These are phyloP conservation scores for Sphaeridia pumilis DNA, from an alignment of 2,888 invertebrate genomes.

Conservation along the genomic window DNA sequence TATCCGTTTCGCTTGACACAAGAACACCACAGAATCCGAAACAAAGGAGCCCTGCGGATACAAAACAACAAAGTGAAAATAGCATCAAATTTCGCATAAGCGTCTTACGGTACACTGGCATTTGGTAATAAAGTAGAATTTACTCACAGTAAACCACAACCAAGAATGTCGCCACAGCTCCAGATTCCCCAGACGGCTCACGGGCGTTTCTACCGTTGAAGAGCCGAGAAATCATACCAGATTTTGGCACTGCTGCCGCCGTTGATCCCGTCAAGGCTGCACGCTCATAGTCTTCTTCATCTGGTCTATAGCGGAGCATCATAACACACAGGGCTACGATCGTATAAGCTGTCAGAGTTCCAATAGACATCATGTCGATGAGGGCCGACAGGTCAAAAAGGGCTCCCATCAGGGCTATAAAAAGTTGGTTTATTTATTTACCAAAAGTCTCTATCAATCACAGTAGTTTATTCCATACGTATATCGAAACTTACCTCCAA, in stretches of 20 bases:
- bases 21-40: slow-evolving; percentile 22
- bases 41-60: slow-evolving; percentile 16
- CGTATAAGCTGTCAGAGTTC: slow-evolving; percentile 76
- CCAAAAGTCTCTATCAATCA: neutral
- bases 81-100: neutral
- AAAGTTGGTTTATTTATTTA: no score
- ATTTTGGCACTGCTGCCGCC: no score
- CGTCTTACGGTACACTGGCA: no score
- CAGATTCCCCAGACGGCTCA: slow-evolving; percentile 27
- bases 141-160: slow-evolving; percentile 32
- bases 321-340: slow-evolving; percentile 84
- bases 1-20: slow-evolving; percentile 18
- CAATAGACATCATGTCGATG: slow-evolving; percentile 95
- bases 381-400: slow-evolving; percentile 81
- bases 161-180: slow-evolving; percentile 25
- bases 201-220: neutral
- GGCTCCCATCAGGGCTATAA: slow-evolving; percentile 65
- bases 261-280: no score
- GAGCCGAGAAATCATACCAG: neutral
- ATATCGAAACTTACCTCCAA: slow-evolving; percentile 49
- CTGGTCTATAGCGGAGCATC: slow-evolving; percentile 52
- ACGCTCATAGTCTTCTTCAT: no score
- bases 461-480: neutral
- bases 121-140: no score
- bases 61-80: neutral